These are phyloP conservation scores for Pristis pectinata DNA, from an alignment of 2,797 vertebrate species.

Conservation along the genomic window DNA sequence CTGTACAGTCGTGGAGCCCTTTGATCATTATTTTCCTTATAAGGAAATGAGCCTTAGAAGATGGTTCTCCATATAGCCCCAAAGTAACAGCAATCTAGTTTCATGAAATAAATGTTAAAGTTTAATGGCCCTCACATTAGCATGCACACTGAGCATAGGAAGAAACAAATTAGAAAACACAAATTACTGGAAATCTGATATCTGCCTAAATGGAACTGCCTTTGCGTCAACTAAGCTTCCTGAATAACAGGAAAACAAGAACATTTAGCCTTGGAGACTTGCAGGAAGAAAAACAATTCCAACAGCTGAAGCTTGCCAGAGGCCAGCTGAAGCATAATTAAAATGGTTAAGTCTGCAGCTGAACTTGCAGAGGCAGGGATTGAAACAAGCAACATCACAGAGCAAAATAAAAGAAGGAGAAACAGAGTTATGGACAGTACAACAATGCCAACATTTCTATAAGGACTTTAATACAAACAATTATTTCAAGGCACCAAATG, in stretches of 20 bases:
- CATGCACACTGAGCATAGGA: not conserved
- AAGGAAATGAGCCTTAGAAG: not conserved
- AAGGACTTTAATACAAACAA: not conserved
- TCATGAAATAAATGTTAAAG: not conserved
- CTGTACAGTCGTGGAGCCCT: not conserved
- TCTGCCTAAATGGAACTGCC: not conserved
- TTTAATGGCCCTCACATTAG: not conserved
- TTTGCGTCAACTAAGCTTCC: not conserved
- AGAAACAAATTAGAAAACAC: not conserved
- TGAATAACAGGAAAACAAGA: slow-evolving; percentile 27
- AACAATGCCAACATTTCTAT: not conserved
- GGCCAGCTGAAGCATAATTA: not conserved
- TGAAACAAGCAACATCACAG: not conserved
- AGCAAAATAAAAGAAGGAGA: too few relatives aligned
- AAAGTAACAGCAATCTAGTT: not conserved
- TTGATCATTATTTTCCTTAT: not conserved
- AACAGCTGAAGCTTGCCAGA: not conserved
- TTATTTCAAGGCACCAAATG: not conserved
- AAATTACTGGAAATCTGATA: not conserved
- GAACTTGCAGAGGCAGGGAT: not conserved
- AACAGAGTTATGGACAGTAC: not conserved
- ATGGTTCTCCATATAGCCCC: not conserved
- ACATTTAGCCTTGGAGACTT: not conserved
- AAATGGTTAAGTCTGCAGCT: not conserved
- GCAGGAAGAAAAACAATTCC: slow-evolving; percentile 10